A percentile compares a stretch with the other conserved stretches of the same genome.
Evolutionary conservation across 2,113 vertebrate species (phyloP).

Genomic region (Hippopotamus amphibius): DNA sequence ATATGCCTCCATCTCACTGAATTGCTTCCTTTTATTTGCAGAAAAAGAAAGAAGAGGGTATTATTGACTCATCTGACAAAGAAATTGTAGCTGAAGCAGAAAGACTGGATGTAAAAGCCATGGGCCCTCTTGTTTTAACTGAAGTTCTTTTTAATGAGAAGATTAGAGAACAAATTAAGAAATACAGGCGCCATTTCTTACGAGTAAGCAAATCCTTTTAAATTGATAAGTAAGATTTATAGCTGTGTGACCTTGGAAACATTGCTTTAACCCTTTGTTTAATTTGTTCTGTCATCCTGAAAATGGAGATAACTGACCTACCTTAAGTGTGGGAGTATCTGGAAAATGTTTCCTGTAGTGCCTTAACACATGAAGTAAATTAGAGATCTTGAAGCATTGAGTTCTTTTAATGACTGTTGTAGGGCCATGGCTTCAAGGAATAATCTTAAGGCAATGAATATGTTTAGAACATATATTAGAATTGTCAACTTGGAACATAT

Average conservation of each 20-base stretch:
- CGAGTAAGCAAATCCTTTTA: slow-evolving; percentile 88
- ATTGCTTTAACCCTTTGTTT: not conserved
- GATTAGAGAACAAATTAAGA: slow-evolving; percentile 98
- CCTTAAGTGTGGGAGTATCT: not conserved
- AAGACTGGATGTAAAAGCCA: slow-evolving; percentile 97
- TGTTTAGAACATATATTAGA: not conserved
- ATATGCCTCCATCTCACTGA: not conserved
- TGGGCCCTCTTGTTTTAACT: slow-evolving; percentile 98
- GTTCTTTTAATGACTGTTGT: not conserved
- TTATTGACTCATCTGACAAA: slow-evolving; percentile 95
- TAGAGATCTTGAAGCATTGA: not conserved
- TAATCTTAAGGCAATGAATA: not conserved
- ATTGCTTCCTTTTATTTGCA: slow-evolving; percentile 69
- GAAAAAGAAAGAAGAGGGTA: slow-evolving; percentile 96
- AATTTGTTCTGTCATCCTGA: not conserved
- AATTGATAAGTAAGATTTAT: not conserved
- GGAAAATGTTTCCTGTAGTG: rapidly evolving
- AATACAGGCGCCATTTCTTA: slow-evolving; percentile 97
- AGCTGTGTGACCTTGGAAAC: not conserved
- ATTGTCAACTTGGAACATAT: not conserved
- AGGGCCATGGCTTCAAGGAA: not conserved
- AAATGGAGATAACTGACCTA: not conserved
- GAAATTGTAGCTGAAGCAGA: slow-evolving; percentile 98
- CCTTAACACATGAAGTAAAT: not conserved
- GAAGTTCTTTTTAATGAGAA: slow-evolving; percentile 98